These are phyloP conservation scores for Hemibates koningsi DNA, from an alignment of 2,113 vertebrate species.

Conservation along the genomic window DNA sequence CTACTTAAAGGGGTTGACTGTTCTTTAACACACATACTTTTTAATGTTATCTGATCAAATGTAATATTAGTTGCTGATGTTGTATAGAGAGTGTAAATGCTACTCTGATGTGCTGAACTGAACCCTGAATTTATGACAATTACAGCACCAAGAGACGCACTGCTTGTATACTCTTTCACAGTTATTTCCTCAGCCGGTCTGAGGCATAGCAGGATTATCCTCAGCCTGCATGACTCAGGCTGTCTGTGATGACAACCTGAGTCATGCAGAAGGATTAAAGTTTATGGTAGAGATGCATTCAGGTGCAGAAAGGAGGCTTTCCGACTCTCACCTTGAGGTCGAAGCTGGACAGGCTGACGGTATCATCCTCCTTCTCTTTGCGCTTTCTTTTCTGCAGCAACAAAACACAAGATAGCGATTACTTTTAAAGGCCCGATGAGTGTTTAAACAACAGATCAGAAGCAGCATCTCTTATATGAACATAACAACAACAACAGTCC, in stretches of 20 bases:
- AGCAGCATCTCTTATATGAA: background rate
- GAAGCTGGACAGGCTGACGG: slow-evolving; percentile 62
- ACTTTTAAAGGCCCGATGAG: background rate
- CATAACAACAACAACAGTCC: background rate
- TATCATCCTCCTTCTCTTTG: slow-evolving; percentile 66
- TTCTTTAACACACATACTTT: background rate
- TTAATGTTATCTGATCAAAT: background rate
- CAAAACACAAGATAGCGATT: background rate
- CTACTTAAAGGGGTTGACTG: background rate
- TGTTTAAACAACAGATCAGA: background rate
- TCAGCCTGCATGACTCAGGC: background rate
- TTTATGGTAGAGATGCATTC: background rate
- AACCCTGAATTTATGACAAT: background rate
- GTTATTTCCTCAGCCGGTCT: background rate
- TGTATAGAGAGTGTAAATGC: background rate
- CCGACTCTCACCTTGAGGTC: slow-evolving; percentile 62
- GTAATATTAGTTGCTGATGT: background rate
- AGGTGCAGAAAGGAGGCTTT: background rate
- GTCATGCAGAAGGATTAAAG: slow-evolving; percentile 27
- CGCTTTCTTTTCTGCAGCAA: slow-evolving; percentile 60
- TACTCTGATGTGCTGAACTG: background rate
- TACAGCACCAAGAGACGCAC: background rate
- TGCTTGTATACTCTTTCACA: background rate
- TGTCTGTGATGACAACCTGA: background rate
- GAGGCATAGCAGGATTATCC: background rate